Conservation (phyloP, 2,113 vertebrate genomes). For the Gopherus flavomarginatus region DNA sequence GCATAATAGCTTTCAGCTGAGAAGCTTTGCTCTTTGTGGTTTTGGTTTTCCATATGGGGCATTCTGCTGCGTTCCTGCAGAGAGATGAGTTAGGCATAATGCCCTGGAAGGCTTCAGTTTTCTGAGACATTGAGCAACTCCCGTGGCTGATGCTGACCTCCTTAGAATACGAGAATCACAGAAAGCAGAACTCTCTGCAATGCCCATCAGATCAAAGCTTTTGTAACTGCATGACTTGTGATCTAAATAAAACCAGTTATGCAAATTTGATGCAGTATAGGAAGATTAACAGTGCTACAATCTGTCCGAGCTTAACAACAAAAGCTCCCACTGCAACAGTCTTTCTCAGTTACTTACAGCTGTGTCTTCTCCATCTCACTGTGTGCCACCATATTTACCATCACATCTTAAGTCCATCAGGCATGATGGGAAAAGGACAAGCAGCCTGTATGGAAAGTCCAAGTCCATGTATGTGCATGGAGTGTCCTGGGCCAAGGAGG, state of each 20-base stretch:
- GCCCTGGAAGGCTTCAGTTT: not conserved
- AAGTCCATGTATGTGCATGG: not conserved
- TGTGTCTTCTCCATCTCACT: not conserved
- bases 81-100: not conserved
- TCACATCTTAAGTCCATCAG: not conserved
- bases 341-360: not conserved
- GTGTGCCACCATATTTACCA: not conserved
- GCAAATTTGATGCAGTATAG: not conserved
- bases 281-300: fast-evolving
- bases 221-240: not conserved
- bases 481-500: not conserved
- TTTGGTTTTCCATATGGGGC: not conserved
- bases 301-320: not conserved
- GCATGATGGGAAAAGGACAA: not conserved
- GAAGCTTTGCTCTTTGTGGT: not conserved
- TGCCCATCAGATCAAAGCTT: not conserved
- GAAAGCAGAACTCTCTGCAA: not conserved
- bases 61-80: not conserved
- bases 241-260: not conserved
- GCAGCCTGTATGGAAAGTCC: too few relatives aligned
- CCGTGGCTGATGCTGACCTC: not conserved
- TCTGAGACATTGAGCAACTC: not conserved
- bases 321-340: not conserved
- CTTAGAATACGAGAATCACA: not conserved
- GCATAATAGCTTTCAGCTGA: not conserved